These are phyloP conservation scores for Drosophila tanythrix DNA, from an alignment of 2,888 invertebrate genomes.

Conservation along the genomic window DNA sequence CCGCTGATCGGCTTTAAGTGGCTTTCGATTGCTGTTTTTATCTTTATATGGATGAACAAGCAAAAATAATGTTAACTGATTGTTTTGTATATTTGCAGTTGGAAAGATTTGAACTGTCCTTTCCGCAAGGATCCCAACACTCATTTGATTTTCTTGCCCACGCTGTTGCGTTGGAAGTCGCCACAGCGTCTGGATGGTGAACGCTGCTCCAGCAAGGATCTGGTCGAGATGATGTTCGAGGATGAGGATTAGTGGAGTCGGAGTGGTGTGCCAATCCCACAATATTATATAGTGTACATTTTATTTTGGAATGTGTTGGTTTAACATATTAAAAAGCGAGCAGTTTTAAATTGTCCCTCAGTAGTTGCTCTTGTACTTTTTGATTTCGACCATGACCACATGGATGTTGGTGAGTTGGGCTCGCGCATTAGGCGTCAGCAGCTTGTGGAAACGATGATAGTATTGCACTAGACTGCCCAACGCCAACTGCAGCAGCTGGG, in stretches of 20 bases:
- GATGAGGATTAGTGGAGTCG: conserved; percentile 87
- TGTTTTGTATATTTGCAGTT: conserved; percentile 86
- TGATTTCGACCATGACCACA: conserved; percentile 99
- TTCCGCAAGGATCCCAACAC: conserved; percentile 91
- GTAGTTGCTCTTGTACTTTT: conserved; percentile 98
- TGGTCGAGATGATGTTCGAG: conserved; percentile 92
- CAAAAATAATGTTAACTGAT: conserved; percentile 13
- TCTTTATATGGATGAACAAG: conserved; percentile 21
- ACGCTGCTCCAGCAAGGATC: conserved; percentile 90
- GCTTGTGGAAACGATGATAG: conserved; percentile 98
- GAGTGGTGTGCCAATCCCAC: conserved; percentile 1
- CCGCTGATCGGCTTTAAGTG: conserved; percentile 15
- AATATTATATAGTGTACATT: conserved; percentile 20
- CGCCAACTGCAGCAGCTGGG: conserved; percentile 96
- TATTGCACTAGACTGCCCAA: conserved; percentile 98
- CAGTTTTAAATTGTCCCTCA: conserved; percentile 83
- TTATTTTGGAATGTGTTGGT: conserved; percentile 48
- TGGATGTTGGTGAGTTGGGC: conserved; percentile 98
- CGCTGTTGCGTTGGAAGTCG: conserved; percentile 91
- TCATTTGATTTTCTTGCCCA: conserved; percentile 92
- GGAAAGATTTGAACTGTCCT: conserved; percentile 93
- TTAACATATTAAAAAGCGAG: conserved; percentile 18
- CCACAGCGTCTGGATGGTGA: conserved; percentile 92
- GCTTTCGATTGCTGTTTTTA: conserved; percentile 29
- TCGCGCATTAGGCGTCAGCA: conserved; percentile 93